phyloP scores from a whole-genome alignment of 1,140 invertebrate species.

The Drosophila mauritiana region DNA sequence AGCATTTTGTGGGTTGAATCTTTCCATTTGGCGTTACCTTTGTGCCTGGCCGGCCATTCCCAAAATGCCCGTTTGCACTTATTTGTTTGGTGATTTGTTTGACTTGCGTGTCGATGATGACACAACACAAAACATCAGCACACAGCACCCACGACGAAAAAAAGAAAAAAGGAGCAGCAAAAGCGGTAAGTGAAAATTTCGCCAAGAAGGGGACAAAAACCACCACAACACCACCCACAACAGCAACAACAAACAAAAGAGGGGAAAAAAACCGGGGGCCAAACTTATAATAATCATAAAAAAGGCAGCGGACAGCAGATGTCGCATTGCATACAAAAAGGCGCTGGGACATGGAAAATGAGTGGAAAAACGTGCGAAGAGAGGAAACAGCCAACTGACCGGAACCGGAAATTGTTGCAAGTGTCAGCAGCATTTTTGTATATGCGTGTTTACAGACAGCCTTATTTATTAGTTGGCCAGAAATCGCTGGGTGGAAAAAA shows the following conservation, averaged over 20 bases:
- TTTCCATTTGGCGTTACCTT: slow-evolving; percentile 51
- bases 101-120: slow-evolving; percentile 84
- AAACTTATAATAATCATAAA: slow-evolving; percentile 79
- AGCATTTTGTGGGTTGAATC: slow-evolving; percentile 32
- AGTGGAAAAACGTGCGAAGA: slow-evolving; percentile 24
- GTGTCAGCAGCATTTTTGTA: slow-evolving; percentile 72
- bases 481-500: not conserved
- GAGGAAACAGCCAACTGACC: slow-evolving; percentile 63
- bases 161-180: slow-evolving; percentile 32
- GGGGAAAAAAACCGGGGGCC: slow-evolving; percentile 3
- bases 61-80: slow-evolving; percentile 60
- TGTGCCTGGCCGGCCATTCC: slow-evolving; percentile 6
- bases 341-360: not conserved
- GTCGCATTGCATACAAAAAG: slow-evolving; percentile 59
- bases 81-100: slow-evolving; percentile 84
- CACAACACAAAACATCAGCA: slow-evolving; percentile 68
- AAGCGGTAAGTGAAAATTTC: slow-evolving; percentile 65
- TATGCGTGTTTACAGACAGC: slow-evolving; percentile 59
- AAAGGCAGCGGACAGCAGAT: slow-evolving; percentile 49
- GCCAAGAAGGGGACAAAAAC: slow-evolving; percentile 12
- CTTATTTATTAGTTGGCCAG: slow-evolving; percentile 61
- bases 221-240: slow-evolving; percentile 5
- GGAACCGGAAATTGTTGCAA: slow-evolving; percentile 78
- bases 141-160: slow-evolving; percentile 7
- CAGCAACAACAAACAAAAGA: slow-evolving; percentile 1